Percentiles rank a stretch among this genome's conserved stretches.
Evolutionary conservation across 2,113 vertebrate species (phyloP).

Genomic region (Paratilapia polleni): DNA sequence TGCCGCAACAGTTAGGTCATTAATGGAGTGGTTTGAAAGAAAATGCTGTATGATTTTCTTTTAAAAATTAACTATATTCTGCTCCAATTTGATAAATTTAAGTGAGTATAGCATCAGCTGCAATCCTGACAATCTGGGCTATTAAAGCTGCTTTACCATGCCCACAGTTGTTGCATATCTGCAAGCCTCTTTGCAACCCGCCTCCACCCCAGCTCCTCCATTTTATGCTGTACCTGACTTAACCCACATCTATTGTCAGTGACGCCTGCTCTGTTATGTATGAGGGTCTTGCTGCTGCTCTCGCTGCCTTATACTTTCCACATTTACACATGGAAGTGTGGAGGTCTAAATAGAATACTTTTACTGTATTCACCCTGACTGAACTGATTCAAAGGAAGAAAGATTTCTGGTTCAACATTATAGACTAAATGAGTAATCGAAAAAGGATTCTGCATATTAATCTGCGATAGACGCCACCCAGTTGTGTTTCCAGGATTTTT

Average conservation of each 20-base stretch:
- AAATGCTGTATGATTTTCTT: no score
- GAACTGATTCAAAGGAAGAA: neutral
- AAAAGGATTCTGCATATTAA: no score
- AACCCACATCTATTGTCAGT: neutral
- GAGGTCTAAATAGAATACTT: neutral
- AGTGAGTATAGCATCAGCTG: neutral
- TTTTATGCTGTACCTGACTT: no score
- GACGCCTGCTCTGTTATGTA: neutral
- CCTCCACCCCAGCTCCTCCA: neutral
- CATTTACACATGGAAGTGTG: neutral
- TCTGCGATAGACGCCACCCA: no score
- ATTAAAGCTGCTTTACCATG: neutral
- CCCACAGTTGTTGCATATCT: neutral
- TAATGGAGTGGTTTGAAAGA: no score
- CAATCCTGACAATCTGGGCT: fast-evolving
- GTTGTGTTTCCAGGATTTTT: neutral
- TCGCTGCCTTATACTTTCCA: neutral
- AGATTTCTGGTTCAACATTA: neutral
- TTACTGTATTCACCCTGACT: fast-evolving
- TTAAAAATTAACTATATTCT: no score
- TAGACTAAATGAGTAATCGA: no score
- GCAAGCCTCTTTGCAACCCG: neutral
- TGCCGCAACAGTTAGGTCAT: neutral
- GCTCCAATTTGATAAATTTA: neutral
- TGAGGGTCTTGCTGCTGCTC: neutral